Evolutionary conservation across 2,888 invertebrate genomes (phyloP), one percentile per base, ranked within the genome.

Genomic region (Drosophila atroscutellata): DNA sequence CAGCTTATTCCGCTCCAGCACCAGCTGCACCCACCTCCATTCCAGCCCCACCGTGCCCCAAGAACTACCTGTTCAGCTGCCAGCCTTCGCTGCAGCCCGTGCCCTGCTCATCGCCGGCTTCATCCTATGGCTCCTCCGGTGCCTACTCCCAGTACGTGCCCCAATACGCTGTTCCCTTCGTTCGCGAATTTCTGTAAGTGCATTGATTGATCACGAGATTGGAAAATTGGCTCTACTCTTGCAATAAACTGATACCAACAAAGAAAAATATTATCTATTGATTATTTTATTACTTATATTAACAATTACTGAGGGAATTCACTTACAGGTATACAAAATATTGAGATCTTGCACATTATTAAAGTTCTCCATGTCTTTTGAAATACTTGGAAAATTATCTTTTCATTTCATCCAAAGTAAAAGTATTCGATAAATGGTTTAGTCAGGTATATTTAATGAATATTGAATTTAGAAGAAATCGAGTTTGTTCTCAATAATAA

Each of bases 41-140:
- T 49, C 75, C 89, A 57, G 60, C 91, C 3, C 87, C 90, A 52
- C 89, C 91, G n/a, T 92, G 92, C 69, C 87, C 92, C 42, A 91
- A 83, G 67, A 91, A 90, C 73, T 91, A 92, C 61, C 70, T 92
- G 62, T 84, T 92, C 73, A 92, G 92, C 66, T 92, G 92, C 77
- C 83, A 87, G 56, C 92, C 92, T 50, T 82, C 78, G 0, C 71
- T 92, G 57, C 75, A 85, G 59, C 90, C 92, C 73, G 92, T 88
- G 37, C 90, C 91, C 59, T 92, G 92, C 75, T 63, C 86, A 7
- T 70, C 83, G 3, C 74, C 85, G 50, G 74, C 84, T 60, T 75
- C 76, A 34, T 81, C 90, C 18, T 83, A 79, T 34, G 90, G 90
- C 60, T 83, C 85, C 45, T 72, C 87, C 36, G 92, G 91, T 11